Conservation (phyloP, 2,797 vertebrate species). For the Sebastes umbrosus region DNA sequence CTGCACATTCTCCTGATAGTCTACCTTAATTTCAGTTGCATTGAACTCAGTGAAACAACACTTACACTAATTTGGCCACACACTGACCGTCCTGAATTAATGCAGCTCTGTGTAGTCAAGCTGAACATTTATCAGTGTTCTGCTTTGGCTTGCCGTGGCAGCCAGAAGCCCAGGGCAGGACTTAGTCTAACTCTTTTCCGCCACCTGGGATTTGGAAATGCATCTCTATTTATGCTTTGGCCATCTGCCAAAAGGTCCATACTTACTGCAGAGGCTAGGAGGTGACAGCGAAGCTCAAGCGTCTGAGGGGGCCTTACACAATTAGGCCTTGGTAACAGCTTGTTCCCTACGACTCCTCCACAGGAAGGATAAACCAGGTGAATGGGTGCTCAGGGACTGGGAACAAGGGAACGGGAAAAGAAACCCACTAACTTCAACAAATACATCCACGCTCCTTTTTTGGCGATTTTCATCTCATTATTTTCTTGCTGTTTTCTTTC, state of each 20-base stretch:
- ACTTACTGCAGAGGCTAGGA: conserved; percentile 51
- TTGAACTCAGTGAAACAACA: conserved; percentile 27
- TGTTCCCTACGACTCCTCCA: conserved; percentile 18
- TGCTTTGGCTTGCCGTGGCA: conserved; percentile 36
- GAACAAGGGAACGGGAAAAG: not conserved
- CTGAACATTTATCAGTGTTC: conserved; percentile 52
- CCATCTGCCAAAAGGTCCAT: conserved; percentile 61
- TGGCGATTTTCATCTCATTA: conserved; percentile 9
- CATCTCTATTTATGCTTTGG: conserved; percentile 72
- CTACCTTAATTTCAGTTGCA: not conserved
- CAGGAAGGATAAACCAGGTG: conserved; percentile 48
- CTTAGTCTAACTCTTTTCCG: conserved; percentile 44
- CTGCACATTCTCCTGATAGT: not conserved
- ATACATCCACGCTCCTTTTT: not conserved
- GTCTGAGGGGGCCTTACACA: conserved; percentile 44
- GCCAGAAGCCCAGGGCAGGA: conserved; percentile 44
- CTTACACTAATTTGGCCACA: conserved; percentile 34
- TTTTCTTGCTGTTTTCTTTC: conserved; percentile 7
- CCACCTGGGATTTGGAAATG: conserved; percentile 70
- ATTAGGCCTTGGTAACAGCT: conserved; percentile 59
- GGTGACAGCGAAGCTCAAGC: conserved; percentile 51
- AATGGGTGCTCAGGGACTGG: conserved; percentile 21
- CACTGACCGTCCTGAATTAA: conserved; percentile 47
- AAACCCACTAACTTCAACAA: not conserved
- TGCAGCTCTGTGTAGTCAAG: conserved; percentile 47